phyloP scores from a whole-genome alignment of 2,888 invertebrate genomes.

The Pristionchus entomophagus region DNA sequence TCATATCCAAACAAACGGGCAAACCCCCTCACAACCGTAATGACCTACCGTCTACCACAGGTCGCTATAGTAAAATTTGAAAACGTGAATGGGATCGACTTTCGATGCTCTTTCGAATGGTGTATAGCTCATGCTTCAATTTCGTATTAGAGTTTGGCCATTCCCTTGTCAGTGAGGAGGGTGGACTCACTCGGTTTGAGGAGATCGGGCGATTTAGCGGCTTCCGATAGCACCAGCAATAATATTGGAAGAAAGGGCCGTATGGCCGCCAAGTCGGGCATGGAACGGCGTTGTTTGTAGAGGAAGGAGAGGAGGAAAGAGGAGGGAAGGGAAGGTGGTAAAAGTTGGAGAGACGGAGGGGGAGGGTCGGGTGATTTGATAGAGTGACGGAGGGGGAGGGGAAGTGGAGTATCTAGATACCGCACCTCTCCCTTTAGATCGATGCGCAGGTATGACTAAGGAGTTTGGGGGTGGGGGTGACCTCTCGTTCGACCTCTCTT shows the following conservation, averaged over 20 bases:
- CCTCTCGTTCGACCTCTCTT: slow-evolving; percentile 1
- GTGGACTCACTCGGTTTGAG: background rate
- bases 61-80: no score
- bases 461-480: background rate
- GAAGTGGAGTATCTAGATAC: slow-evolving; percentile 6
- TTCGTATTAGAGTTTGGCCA: no score
- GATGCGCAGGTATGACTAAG: background rate
- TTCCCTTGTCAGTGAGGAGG: no score
- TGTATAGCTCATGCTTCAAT: no score
- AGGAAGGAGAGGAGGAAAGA: background rate
- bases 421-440: slow-evolving; percentile 7
- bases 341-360: background rate
- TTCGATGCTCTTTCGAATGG: no score
- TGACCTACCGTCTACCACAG: no score
- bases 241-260: no score
- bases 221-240: background rate
- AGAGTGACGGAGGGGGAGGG: background rate
- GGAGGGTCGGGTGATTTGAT: slow-evolving; percentile 3
- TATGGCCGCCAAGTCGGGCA: no score
- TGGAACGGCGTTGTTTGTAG: background rate
- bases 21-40: no score
- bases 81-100: no score
- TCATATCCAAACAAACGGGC: background rate
- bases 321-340: slow-evolving; percentile 8
- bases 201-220: background rate